Conservation (phyloP, 2,888 invertebrate genomes). For the Polyploca ridens region DNA sequence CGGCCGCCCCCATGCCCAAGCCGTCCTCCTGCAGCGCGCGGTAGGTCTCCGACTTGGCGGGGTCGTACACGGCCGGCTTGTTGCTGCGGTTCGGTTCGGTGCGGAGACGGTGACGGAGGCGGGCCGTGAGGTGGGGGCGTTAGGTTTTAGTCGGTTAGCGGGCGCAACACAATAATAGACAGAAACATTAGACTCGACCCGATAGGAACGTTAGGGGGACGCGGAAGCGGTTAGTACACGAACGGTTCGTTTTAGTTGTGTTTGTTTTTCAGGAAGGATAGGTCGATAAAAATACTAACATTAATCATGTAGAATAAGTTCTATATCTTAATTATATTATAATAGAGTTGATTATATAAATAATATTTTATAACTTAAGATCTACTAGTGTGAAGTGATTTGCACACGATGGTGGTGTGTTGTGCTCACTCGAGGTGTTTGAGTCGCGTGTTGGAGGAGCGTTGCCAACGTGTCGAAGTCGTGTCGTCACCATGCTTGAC, state of each 20-base stretch:
- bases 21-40: constrained; percentile 93
- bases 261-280: constrained; percentile 90
- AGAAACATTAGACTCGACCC: constrained; percentile 69
- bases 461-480: constrained; percentile 59
- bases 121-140: constrained; percentile 55
- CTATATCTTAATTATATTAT: constrained; percentile 60
- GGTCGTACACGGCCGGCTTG: constrained; percentile 92
- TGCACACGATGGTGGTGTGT: constrained; percentile 52
- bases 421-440: constrained; percentile 20
- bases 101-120: constrained; percentile 77
- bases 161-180: constrained; percentile 73
- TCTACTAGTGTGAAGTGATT: constrained; percentile 45
- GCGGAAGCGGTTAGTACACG: constrained; percentile 69
- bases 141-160: constrained; percentile 82
- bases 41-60: constrained; percentile 94
- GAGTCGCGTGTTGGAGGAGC: constrained; percentile 37
- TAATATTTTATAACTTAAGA: constrained; percentile 47
- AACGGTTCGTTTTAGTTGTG: constrained; percentile 57
- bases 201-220: constrained; percentile 51
- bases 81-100: constrained; percentile 58
- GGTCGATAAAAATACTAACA: constrained; percentile 93
- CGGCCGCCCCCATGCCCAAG: constrained; percentile 67
- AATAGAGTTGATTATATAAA: constrained; percentile 38
- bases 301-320: constrained; percentile 81
- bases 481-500: constrained; percentile 59